Base-by-base conservation (phyloP, 1,140 invertebrate species). In the Drosophila oshimai region DNA sequence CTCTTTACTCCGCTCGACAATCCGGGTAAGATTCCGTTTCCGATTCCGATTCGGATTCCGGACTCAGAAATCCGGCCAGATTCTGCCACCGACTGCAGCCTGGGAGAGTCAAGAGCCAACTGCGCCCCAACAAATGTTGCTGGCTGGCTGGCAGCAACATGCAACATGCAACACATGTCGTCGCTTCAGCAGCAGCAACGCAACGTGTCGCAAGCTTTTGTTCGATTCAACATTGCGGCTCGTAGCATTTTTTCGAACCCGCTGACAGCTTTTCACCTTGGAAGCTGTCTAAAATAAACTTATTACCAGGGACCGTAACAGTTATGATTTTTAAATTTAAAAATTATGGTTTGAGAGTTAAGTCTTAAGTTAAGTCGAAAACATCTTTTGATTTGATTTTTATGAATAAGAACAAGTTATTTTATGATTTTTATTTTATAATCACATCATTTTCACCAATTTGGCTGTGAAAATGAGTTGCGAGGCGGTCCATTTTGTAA, bases 41-140 rank as follows among this genome's bases (percentile, higher is more conserved):
- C 29, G 53, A 17, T 44, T 24, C 50, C 51, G 39, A 36, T 31
- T 18, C 26, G n/a, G 37, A 17, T 58, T 54, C 46, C 53, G 46
- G 53, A 6, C n/a, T n/a, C 41, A 44, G 41, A 44, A 22, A 17
- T 31, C 44, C 44, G 44, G 44, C n/a, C n/a, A n/a, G 33, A 31
- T 46, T 54, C 50, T 46, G 50, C 64, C 65, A 53, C 58, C 60
- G 50, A 47, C 31, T 58, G 62, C 60, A 50, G 45, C 62, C 60
- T 51, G 62, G 47, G 51, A 47, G 68, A 18, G 60, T 39, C 62
- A 37, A 70, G 65, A 57, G 67, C 67, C 67, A 70, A 70, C 67
- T 70, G 67, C 53, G 53, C 45, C 29, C 10, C 29, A 37, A 20
- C 26, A 12, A 6, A 45, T 69, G 65, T 53, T 45, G 29, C 44